Conservation (phyloP, 2,113 vertebrate species). For the Cichladusa arquata region DNA sequence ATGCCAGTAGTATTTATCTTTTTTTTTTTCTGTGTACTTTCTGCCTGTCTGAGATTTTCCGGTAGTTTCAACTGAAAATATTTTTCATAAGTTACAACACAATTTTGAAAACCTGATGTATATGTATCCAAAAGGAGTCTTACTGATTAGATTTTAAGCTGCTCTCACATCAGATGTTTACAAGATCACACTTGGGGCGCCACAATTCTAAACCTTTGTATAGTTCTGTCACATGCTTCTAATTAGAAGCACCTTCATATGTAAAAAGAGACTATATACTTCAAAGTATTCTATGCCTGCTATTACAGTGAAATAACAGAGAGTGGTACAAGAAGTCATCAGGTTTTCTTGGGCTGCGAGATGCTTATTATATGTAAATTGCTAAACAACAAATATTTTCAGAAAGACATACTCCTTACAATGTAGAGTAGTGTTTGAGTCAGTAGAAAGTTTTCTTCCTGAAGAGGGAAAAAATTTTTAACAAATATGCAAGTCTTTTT, state of each 20-base stretch:
- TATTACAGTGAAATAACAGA: background rate
- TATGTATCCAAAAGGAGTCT: background rate
- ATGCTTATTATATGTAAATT: background rate
- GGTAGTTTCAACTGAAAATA: background rate
- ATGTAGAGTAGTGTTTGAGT: background rate
- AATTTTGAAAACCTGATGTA: background rate
- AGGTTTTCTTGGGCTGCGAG: background rate
- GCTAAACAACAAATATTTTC: background rate
- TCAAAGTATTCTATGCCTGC: background rate
- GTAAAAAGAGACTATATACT: background rate
- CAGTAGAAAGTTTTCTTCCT: background rate
- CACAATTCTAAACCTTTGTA: background rate
- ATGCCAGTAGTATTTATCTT: background rate
- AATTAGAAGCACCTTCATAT: background rate
- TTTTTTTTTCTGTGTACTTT: background rate
- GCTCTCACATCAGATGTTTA: background rate
- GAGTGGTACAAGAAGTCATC: background rate
- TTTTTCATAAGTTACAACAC: background rate
- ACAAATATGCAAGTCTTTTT: background rate
- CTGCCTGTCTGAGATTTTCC: constrained; percentile 1
- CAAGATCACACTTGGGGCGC: background rate
- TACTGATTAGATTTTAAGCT: background rate
- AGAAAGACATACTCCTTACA: background rate
- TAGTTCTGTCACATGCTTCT: background rate
- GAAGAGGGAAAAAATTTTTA: background rate